Conservation (phyloP, 2,888 invertebrate species). For the Tenthredo amoena region DNA sequence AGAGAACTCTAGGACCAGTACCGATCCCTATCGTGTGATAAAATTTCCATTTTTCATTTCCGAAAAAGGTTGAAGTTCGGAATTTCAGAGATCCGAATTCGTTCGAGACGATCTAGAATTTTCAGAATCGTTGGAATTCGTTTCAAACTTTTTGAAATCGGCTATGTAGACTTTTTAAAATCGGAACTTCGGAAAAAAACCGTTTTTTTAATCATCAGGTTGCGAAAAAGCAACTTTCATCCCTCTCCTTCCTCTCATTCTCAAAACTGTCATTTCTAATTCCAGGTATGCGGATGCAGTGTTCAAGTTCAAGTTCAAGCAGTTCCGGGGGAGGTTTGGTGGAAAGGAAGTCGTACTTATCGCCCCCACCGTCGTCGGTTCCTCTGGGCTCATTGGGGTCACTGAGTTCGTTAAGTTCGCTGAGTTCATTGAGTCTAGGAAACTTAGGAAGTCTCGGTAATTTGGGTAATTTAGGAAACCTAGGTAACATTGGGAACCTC, state of each 20-base stretch:
- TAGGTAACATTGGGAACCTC: slow-evolving; percentile 13
- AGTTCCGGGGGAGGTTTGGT: slow-evolving; percentile 71
- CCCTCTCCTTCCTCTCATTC: background rate
- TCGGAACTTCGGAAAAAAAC: no score
- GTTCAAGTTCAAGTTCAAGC: slow-evolving; percentile 70
- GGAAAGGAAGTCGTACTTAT: slow-evolving; percentile 69
- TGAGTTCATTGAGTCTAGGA: slow-evolving; percentile 70
- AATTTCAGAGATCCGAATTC: no score
- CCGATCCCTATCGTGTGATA: slow-evolving; percentile 27
- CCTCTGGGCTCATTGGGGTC: slow-evolving; percentile 70
- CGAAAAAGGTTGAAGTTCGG: background rate
- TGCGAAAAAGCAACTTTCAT: background rate
- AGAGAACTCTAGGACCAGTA: background rate
- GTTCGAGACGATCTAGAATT: no score
- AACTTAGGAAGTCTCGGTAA: slow-evolving; percentile 70
- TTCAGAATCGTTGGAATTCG: no score
- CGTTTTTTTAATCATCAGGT: no score
- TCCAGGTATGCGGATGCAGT: slow-evolving; percentile 71
- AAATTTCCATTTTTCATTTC: slow-evolving; percentile 8
- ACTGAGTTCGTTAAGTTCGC: slow-evolving; percentile 61
- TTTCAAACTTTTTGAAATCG: no score
- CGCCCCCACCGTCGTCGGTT: slow-evolving; percentile 61
- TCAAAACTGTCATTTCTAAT: background rate
- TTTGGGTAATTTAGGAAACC: slow-evolving; percentile 61
- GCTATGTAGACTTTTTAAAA: no score